Evolutionary conservation across 2,888 invertebrate genomes (phyloP).

Genomic region (Micoletzkya japonica): DNA sequence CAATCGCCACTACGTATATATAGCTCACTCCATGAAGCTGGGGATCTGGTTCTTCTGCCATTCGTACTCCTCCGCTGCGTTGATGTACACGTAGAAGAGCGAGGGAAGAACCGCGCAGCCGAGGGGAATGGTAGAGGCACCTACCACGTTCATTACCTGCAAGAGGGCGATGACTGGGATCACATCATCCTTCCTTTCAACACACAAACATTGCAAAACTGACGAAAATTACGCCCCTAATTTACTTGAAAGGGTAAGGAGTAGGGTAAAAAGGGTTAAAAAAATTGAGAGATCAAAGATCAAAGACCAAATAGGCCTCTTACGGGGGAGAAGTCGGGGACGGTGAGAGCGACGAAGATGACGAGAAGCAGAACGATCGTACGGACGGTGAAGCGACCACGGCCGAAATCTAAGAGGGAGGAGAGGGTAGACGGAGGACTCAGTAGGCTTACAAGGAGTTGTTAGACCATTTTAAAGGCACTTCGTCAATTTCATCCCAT

Average conservation of each 20-base stretch:
- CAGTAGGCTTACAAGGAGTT: background rate
- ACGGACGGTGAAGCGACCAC: constrained; percentile 49
- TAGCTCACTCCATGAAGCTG: constrained; percentile 39
- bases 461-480: background rate
- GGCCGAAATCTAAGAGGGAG: constrained; percentile 46
- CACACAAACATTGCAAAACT: no score
- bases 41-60: constrained; percentile 49
- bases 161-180: no score
- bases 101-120: constrained; percentile 56
- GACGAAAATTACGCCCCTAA: no score
- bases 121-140: constrained; percentile 51
- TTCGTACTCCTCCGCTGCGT: constrained; percentile 49
- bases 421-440: background rate
- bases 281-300: no score
- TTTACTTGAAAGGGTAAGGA: no score
- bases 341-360: constrained; percentile 52
- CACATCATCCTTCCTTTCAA: no score
- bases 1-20: no score
- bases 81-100: constrained; percentile 48
- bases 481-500: background rate
- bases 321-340: constrained; percentile 60
- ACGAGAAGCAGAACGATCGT: constrained; percentile 48
- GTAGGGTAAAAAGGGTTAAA: no score
- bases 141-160: constrained; percentile 33
- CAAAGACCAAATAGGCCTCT: background rate